phyloP scores from a whole-genome alignment of 2,797 vertebrate species.

The Sebastes glaucus region DNA sequence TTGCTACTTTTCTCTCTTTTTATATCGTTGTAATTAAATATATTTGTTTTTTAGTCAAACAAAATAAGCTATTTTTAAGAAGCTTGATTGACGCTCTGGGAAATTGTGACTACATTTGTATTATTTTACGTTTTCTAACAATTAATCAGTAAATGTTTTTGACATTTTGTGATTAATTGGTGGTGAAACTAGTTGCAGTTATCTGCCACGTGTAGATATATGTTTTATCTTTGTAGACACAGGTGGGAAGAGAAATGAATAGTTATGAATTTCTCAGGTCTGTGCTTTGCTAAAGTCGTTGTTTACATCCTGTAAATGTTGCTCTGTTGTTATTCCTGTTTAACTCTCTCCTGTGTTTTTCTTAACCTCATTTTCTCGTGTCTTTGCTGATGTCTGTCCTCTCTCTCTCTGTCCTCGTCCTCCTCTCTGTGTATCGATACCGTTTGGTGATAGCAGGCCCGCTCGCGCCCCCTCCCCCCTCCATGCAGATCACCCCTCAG shows the following conservation, averaged over 20 bases:
- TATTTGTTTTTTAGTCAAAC: background rate
- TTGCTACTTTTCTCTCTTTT: background rate
- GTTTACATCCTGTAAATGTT: background rate
- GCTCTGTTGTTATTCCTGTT: background rate
- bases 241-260: background rate
- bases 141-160: background rate
- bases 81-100: background rate
- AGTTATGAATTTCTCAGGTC: background rate
- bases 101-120: background rate
- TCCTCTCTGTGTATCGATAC: constrained; percentile 3
- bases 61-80: background rate
- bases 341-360: background rate
- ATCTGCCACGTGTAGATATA: background rate
- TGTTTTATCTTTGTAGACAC: background rate
- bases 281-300: background rate
- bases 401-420: background rate
- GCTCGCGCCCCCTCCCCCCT: constrained; percentile 94
- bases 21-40: background rate
- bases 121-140: background rate
- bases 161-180: background rate
- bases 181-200: background rate
- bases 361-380: constrained; percentile 21
- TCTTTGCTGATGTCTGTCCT: constrained; percentile 12
- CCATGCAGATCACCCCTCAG: constrained; percentile 99
- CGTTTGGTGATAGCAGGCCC: constrained; percentile 81